Percentiles rank a stretch among this genome's conserved stretches.
Evolutionary conservation across 1,140 invertebrate species (phyloP).

Genomic region (Drosophila lacteicornis): DNA sequence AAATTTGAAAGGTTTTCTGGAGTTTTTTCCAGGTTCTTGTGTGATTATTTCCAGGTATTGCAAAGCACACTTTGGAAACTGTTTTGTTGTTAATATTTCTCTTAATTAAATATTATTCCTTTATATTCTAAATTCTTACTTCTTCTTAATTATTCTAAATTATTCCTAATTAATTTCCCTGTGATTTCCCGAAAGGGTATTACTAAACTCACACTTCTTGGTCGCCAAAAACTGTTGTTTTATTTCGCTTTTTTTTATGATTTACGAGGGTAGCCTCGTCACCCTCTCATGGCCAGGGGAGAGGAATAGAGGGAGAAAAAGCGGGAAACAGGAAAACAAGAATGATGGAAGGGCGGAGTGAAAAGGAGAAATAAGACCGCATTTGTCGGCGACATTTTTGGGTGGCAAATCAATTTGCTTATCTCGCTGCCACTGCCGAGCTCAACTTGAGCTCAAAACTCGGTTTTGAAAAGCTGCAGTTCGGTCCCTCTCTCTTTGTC

Average conservation of each 20-base stretch:
- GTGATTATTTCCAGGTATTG: too few species aligned
- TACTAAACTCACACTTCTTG: background rate
- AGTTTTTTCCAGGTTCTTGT: too few species aligned
- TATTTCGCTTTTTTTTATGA: conserved; percentile 53
- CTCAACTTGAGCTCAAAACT: conserved; percentile 5
- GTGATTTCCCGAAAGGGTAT: background rate
- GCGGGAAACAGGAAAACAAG: background rate
- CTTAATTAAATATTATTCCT: too few species aligned
- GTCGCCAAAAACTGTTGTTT: background rate
- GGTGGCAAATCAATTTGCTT: conserved; percentile 52
- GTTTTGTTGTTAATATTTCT: too few species aligned
- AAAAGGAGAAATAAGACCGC: conserved; percentile 1
- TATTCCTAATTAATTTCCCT: too few species aligned
- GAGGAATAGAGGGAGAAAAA: background rate
- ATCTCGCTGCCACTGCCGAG: conserved; percentile 14
- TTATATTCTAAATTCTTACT: too few species aligned
- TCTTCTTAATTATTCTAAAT: too few species aligned
- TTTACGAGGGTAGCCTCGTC: conserved; percentile 44
- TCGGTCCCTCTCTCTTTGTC: background rate
- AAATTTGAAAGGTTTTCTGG: too few species aligned
- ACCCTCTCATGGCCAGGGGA: background rate
- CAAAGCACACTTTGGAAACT: too few species aligned
- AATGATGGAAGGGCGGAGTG: background rate
- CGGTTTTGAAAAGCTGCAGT: background rate
- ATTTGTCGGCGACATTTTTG: conserved; percentile 17